phyloP scores from a whole-genome alignment of 2,888 invertebrate genomes.

The Cancer borealis region DNA sequence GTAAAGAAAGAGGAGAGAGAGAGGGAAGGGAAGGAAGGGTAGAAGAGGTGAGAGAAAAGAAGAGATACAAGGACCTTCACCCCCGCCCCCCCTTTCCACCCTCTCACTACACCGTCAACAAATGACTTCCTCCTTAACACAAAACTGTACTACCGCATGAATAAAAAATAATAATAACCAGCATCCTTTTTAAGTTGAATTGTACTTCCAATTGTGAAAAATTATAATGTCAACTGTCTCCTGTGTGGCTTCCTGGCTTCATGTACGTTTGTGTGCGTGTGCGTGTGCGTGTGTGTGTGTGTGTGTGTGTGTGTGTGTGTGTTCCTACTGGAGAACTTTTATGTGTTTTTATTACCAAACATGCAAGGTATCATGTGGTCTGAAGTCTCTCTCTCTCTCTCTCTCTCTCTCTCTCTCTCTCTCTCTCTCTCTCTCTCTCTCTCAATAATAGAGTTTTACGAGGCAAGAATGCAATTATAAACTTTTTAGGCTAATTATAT shows the following conservation, averaged over 20 bases:
- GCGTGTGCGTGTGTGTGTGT: neutral
- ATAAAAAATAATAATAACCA: slow-evolving; percentile 24
- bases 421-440: no score
- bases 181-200: slow-evolving; percentile 27
- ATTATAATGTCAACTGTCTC: slow-evolving; percentile 3
- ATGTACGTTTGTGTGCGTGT: neutral
- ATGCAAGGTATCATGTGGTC: neutral
- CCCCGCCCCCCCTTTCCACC: neutral
- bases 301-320: slow-evolving; percentile 20
- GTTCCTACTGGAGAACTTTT: neutral
- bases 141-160: slow-evolving; percentile 2
- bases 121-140: slow-evolving; percentile 9
- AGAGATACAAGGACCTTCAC: neutral
- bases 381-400: no score
- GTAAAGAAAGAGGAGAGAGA: no score
- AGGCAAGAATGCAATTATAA: no score
- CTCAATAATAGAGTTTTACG: no score
- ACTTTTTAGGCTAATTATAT: no score
- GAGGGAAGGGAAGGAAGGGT: no score
- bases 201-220: slow-evolving; percentile 20
- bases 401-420: neutral
- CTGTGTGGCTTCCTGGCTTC: neutral
- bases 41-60: neutral
- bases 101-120: neutral
- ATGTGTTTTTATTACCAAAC: neutral